A percentile compares a stretch with the other conserved stretches of the same genome.
These are phyloP conservation scores for Anoplolepis gracilipes DNA, from an alignment of 1,140 invertebrate species.

Conservation along the genomic window DNA sequence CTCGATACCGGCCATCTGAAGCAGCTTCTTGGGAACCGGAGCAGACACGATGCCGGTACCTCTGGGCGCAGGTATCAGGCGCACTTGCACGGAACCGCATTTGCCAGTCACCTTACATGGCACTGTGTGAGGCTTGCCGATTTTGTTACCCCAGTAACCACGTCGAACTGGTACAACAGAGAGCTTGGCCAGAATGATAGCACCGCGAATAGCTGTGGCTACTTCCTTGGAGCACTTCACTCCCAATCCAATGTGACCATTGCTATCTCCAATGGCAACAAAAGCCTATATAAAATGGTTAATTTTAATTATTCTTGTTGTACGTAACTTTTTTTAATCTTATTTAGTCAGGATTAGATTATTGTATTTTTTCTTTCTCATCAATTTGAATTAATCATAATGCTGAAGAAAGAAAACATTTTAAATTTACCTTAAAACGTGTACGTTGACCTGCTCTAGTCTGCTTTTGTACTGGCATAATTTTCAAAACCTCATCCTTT, in stretches of 20 bases:
- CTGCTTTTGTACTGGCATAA: constrained; percentile 99
- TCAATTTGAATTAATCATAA: neutral
- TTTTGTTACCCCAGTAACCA: constrained; percentile 99
- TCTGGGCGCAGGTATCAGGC: constrained; percentile 99
- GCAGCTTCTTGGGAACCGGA: constrained; percentile 99
- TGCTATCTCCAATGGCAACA: constrained; percentile 98
- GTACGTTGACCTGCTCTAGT: constrained; percentile 99
- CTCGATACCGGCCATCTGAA: constrained; percentile 99
- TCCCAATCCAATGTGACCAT: constrained; percentile 99
- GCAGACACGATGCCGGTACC: constrained; percentile 99
- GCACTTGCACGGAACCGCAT: constrained; percentile 98
- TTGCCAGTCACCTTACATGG: constrained; percentile 99
- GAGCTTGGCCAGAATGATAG: constrained; percentile 99
- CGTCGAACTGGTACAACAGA: constrained; percentile 99
- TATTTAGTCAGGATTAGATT: neutral
- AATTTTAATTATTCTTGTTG: neutral
- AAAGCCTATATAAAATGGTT: constrained; percentile 86
- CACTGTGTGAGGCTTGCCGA: constrained; percentile 99
- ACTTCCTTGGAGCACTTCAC: constrained; percentile 99
- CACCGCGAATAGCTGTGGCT: constrained; percentile 99
- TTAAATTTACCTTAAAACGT: constrained; percentile 93
- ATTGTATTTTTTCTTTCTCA: neutral
- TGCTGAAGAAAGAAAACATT: neutral
- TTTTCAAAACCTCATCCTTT: constrained; percentile 99
- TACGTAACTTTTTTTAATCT: neutral